Evolutionary conservation across 2,888 invertebrate species (phyloP).

Genomic region (Machimus rusticus): DNA sequence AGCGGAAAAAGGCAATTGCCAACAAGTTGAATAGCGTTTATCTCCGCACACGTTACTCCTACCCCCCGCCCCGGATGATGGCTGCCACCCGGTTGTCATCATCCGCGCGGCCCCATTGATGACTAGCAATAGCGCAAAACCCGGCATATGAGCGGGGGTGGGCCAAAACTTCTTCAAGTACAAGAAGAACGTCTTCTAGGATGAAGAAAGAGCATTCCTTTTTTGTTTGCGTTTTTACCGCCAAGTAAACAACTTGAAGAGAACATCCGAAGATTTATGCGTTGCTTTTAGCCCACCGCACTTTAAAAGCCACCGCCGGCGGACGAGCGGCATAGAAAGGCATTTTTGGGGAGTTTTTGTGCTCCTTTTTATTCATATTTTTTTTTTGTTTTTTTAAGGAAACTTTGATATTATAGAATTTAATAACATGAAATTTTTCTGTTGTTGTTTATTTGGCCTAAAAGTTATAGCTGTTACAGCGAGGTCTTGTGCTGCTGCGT

Average conservation of each 20-base stretch:
- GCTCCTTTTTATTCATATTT: background rate
- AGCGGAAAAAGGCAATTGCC: conserved; percentile 5
- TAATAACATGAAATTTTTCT: conserved; percentile 5
- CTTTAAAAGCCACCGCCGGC: background rate
- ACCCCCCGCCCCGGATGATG: background rate
- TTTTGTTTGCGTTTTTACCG: conserved; percentile 9
- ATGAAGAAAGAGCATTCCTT: conserved; percentile 7
- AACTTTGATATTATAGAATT: conserved; percentile 8
- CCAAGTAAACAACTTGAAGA: conserved; percentile 15
- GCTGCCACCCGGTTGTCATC: background rate
- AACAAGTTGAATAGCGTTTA: conserved; percentile 24
- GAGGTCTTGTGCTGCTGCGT: background rate
- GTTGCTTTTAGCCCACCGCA: conserved; percentile 10
- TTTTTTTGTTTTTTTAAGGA: background rate
- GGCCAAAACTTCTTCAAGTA: background rate
- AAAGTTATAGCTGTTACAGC: background rate
- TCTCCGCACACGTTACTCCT: background rate
- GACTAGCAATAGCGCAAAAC: background rate
- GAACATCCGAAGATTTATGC: conserved; percentile 21
- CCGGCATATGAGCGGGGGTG: background rate
- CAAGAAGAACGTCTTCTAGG: conserved; percentile 9
- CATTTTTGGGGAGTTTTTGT: background rate
- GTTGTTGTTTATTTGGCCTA: background rate
- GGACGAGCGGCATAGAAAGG: background rate
- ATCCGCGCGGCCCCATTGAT: background rate